These are phyloP conservation scores for Phrynocephalus guinanensis DNA, from an alignment of 2,797 vertebrate species.

Conservation along the genomic window DNA sequence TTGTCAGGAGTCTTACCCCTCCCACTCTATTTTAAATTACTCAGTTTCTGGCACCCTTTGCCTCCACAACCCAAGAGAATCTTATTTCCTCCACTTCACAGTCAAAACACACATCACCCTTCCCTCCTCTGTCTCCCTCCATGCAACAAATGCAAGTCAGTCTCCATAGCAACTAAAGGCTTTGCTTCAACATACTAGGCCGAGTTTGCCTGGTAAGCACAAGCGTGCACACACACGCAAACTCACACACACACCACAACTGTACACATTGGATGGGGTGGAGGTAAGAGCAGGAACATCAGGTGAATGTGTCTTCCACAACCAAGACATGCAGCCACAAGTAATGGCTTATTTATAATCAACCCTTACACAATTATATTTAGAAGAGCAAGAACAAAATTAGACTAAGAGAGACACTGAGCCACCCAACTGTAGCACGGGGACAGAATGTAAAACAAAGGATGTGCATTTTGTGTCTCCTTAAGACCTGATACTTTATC, in stretches of 20 bases:
- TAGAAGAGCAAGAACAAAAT: background rate
- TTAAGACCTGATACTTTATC: background rate
- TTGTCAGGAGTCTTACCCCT: background rate
- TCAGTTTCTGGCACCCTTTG: slow-evolving; percentile 2
- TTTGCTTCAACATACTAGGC: slow-evolving; percentile 4
- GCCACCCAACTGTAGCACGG: background rate
- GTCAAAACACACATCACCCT: slow-evolving; percentile 17
- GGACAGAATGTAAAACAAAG: background rate
- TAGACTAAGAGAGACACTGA: background rate
- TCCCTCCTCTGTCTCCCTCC: background rate
- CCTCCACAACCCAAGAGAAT: background rate
- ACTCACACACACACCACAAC: background rate
- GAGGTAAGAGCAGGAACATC: background rate
- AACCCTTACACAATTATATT: background rate
- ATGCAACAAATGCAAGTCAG: slow-evolving; percentile 1
- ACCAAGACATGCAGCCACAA: background rate
- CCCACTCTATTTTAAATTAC: slow-evolving; percentile 21
- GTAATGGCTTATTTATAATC: background rate
- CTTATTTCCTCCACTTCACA: slow-evolving; percentile 32
- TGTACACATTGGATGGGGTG: background rate
- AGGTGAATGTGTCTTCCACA: background rate
- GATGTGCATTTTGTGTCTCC: background rate
- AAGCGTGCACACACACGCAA: background rate
- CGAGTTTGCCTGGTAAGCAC: background rate
- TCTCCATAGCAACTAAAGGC: slow-evolving; percentile 23